Evolutionary conservation across 2,113 vertebrate species (phyloP).

Genomic region (Takifugu bimaculatus): DNA sequence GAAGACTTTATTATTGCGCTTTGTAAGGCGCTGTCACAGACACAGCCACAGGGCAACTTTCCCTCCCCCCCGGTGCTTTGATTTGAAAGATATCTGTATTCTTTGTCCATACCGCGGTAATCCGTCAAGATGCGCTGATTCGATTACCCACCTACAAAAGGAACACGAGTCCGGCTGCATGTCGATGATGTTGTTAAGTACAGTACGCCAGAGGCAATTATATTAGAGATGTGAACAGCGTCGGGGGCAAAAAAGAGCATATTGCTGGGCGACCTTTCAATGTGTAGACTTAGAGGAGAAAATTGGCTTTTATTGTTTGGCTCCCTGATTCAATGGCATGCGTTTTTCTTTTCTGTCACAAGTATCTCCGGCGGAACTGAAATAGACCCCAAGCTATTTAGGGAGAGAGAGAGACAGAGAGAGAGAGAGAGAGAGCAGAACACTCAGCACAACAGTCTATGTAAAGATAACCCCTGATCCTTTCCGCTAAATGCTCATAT

Average conservation of each 20-base stretch:
- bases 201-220: conserved; percentile 7
- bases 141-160: conserved; percentile 23
- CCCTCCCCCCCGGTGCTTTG: conserved; percentile 26
- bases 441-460: too few species aligned
- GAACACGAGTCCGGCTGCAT: conserved; percentile 11
- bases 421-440: conserved; percentile 1
- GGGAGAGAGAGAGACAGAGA: conserved; percentile 5
- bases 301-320: conserved; percentile 38
- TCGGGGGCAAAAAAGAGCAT: conserved; percentile 4
- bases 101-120: conserved; percentile 15
- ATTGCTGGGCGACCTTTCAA: conserved; percentile 28
- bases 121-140: conserved; percentile 31
- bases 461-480: background rate
- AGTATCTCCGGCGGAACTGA: conserved; percentile 25
- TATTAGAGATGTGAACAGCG: conserved; percentile 17
- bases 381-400: conserved; percentile 51
- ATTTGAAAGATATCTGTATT: conserved; percentile 31
- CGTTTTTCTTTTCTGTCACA: conserved; percentile 37
- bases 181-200: conserved; percentile 7
- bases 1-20: conserved; percentile 43
- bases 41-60: background rate
- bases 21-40: conserved; percentile 19
- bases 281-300: conserved; percentile 29
- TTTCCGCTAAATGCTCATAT: conserved; percentile 11
- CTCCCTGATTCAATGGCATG: conserved; percentile 32